Evolutionary conservation across 2,797 vertebrate species (phyloP).

Genomic region (Atherinosoma microstoma): DNA sequence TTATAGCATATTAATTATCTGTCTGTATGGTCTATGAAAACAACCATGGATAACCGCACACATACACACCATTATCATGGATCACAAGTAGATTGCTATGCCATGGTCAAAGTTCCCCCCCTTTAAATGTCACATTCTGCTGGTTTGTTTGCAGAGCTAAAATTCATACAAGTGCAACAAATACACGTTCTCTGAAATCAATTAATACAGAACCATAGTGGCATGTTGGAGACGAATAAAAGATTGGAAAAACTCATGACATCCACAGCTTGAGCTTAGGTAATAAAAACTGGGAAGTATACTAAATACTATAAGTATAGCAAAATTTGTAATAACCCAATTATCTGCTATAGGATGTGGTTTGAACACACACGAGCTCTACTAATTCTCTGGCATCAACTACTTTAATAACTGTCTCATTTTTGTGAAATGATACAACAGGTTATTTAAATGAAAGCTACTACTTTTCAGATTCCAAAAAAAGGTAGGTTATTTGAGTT

Average conservation of each 20-base stretch:
- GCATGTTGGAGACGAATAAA: background rate
- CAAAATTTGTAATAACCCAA: background rate
- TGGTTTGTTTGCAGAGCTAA: background rate
- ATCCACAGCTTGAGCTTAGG: background rate
- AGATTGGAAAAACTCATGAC: slow-evolving; percentile 24
- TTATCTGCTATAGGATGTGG: background rate
- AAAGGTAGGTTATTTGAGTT: background rate
- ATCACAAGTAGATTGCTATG: slow-evolving; percentile 17
- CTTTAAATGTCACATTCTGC: slow-evolving; percentile 33
- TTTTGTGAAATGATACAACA: background rate
- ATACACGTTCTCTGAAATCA: background rate
- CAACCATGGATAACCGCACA: slow-evolving; percentile 17
- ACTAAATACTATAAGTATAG: background rate
- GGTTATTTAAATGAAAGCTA: background rate
- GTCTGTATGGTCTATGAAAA: slow-evolving; percentile 44
- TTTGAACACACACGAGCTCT: background rate
- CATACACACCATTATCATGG: slow-evolving; percentile 11
- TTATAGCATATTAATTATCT: slow-evolving; percentile 57
- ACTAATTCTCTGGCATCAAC: background rate
- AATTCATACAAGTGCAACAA: background rate
- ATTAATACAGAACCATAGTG: slow-evolving; percentile 2
- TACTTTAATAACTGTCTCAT: background rate
- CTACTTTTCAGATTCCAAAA: background rate
- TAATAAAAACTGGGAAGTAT: background rate
- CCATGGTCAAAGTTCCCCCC: slow-evolving; percentile 5